Evolutionary conservation across 2,797 vertebrate species (phyloP).

Genomic region (Halcyon chelicuti): DNA sequence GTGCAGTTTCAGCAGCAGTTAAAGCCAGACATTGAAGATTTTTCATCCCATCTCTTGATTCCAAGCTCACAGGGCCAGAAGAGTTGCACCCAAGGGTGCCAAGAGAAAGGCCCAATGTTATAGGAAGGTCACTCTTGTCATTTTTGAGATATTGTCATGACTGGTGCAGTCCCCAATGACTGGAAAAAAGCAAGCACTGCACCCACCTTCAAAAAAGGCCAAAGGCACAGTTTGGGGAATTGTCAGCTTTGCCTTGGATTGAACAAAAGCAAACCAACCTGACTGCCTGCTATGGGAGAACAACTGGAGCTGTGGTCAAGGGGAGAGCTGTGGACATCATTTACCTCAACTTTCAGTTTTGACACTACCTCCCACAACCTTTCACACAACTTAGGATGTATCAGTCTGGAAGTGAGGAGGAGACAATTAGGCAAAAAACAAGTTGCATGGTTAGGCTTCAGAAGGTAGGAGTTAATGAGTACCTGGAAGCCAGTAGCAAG

Average conservation of each 20-base stretch:
- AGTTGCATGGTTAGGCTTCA: neutral
- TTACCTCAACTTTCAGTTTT: neutral
- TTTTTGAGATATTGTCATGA: neutral
- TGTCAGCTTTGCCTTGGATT: neutral
- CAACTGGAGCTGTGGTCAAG: neutral
- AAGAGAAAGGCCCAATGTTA: neutral
- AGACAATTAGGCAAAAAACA: neutral
- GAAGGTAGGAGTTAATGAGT: neutral
- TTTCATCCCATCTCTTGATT: neutral
- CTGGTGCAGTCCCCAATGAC: fast-evolving
- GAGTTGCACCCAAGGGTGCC: neutral
- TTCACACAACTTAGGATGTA: neutral
- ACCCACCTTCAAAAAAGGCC: neutral
- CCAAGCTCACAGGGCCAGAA: neutral
- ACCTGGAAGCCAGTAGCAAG: neutral
- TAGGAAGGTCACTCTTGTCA: neutral
- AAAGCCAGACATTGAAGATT: neutral
- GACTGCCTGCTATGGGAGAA: neutral
- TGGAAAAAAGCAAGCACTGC: neutral
- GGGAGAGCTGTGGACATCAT: neutral
- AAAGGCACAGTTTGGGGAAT: neutral
- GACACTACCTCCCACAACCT: neutral
- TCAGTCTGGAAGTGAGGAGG: neutral
- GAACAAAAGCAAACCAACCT: neutral
- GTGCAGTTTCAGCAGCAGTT: neutral